A percentile compares a stretch with the other conserved stretches of the same genome.
These are phyloP conservation scores for Ptiloglossa arizonensis DNA, from an alignment of 1,140 invertebrate species.

Conservation along the genomic window DNA sequence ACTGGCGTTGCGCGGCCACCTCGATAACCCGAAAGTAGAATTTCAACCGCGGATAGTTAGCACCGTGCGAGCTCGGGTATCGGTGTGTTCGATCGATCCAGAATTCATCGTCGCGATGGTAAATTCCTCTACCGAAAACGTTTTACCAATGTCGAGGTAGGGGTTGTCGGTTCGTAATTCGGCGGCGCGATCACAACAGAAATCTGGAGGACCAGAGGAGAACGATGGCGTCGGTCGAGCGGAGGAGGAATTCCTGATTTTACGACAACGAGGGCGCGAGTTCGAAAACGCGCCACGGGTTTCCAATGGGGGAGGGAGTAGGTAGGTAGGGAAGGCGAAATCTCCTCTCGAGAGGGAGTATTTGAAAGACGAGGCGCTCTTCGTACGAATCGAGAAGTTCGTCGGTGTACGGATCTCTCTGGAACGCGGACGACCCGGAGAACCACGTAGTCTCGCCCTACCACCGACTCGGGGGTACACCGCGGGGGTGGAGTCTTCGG, in stretches of 20 bases:
- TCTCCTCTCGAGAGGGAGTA: not conserved
- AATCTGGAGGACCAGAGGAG: too few relatives aligned
- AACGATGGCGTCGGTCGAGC: not conserved
- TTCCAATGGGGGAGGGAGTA: too few relatives aligned
- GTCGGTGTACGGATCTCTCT: not conserved
- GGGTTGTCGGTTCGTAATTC: too few relatives aligned
- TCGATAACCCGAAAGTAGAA: too few relatives aligned
- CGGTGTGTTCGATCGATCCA: too few relatives aligned
- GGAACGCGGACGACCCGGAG: not conserved
- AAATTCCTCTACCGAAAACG: too few relatives aligned
- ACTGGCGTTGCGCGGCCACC: too few relatives aligned
- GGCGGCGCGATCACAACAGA: too few relatives aligned
- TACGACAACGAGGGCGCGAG: slow-evolving; percentile 37
- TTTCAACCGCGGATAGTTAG: too few relatives aligned
- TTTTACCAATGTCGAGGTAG: too few relatives aligned
- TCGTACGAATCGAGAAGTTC: slow-evolving; percentile 14
- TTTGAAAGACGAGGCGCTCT: not conserved
- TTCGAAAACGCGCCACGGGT: slow-evolving; percentile 46
- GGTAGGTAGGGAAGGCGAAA: not conserved
- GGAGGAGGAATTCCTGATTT: slow-evolving; percentile 52
- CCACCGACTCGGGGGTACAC: not conserved
- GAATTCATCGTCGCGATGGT: too few relatives aligned
- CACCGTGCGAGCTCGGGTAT: too few relatives aligned
- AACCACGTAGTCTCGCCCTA: not conserved
- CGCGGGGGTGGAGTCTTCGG: slow-evolving; percentile 17